A percentile compares a stretch with the other conserved stretches of the same genome.
phyloP scores from a whole-genome alignment of 2,797 vertebrate genomes.

The Pantherophis vulpinus region DNA sequence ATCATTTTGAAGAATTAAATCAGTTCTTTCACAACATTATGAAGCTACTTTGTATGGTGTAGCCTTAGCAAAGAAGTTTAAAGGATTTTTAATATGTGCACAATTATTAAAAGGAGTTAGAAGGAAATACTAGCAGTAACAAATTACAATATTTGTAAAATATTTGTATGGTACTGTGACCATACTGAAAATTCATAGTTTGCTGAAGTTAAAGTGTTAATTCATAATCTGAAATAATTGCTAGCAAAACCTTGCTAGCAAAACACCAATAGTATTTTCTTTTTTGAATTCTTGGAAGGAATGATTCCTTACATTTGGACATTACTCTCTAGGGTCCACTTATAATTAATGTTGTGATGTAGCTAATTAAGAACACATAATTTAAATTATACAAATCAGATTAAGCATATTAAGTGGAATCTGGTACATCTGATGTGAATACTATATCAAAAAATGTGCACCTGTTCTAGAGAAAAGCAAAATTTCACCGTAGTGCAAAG shows the following conservation, averaged over 20 bases:
- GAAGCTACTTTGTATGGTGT: conserved; percentile 13
- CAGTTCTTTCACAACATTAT: neutral
- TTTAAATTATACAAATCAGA: conserved; percentile 35
- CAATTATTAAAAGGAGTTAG: neutral
- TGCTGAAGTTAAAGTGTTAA: neutral
- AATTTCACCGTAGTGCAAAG: neutral
- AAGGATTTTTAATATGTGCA: neutral
- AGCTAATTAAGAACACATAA: conserved; percentile 36
- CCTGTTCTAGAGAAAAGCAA: neutral
- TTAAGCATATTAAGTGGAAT: conserved; percentile 33
- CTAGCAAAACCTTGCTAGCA: neutral
- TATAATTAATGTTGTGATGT: conserved; percentile 36
- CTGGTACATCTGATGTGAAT: conserved; percentile 1
- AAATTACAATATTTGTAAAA: neutral
- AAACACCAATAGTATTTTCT: conserved; percentile 16
- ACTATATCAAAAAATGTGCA: conserved; percentile 13
- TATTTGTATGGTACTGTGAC: neutral
- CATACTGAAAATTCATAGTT: conserved; percentile 15
- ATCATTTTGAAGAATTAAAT: conserved; percentile 13
- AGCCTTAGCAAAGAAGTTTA: conserved; percentile 21
- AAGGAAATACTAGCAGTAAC: neutral
- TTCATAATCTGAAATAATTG: conserved; percentile 15
- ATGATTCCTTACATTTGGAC: conserved; percentile 15
- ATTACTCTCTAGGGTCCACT: conserved; percentile 30
- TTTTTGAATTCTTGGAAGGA: conserved; percentile 36